These are phyloP conservation scores for Parauchenoglanis ngamensis DNA, from an alignment of 2,797 vertebrate genomes.

Conservation along the genomic window DNA sequence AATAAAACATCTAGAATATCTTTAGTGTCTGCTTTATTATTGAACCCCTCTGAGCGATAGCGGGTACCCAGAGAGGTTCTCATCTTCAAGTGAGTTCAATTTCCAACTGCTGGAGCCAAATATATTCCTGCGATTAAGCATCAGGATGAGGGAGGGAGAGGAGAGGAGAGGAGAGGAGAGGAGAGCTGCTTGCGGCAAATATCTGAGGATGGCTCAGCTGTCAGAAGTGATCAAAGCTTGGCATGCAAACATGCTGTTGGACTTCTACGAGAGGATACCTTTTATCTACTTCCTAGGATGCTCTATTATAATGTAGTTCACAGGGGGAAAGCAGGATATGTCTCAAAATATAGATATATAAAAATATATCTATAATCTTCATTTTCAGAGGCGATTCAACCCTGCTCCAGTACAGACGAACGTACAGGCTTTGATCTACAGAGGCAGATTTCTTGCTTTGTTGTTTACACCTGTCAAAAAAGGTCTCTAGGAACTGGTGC, in stretches of 20 bases:
- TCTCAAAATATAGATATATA: conserved; percentile 11
- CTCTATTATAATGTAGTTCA: conserved; percentile 52
- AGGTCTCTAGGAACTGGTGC: conserved; percentile 22
- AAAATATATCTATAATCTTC: conserved; percentile 30
- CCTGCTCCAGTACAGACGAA: conserved; percentile 28
- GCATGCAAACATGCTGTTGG: conserved; percentile 51
- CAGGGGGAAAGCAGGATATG: conserved; percentile 10
- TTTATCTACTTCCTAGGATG: conserved; percentile 52
- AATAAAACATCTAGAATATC: conserved; percentile 15
- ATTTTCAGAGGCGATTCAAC: conserved; percentile 24
- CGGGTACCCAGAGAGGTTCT: conserved; percentile 19
- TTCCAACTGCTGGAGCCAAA: conserved; percentile 49
- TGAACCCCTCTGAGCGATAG: conserved; percentile 13
- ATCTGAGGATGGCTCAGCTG: conserved; percentile 57
- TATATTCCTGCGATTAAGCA: conserved; percentile 59
- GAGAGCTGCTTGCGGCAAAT: conserved; percentile 53
- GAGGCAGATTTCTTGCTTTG: conserved; percentile 40
- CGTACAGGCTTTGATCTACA: conserved; percentile 40
- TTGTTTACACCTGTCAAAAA: conserved; percentile 52
- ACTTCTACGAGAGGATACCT: conserved; percentile 55
- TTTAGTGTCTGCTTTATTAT: background rate
- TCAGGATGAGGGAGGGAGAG: conserved; percentile 27
- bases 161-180: background rate
- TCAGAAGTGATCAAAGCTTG: conserved; percentile 61
- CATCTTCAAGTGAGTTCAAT: conserved; percentile 42